Evolutionary conservation across 2,888 invertebrate species (phyloP).

Genomic region (Cephus pulcher): DNA sequence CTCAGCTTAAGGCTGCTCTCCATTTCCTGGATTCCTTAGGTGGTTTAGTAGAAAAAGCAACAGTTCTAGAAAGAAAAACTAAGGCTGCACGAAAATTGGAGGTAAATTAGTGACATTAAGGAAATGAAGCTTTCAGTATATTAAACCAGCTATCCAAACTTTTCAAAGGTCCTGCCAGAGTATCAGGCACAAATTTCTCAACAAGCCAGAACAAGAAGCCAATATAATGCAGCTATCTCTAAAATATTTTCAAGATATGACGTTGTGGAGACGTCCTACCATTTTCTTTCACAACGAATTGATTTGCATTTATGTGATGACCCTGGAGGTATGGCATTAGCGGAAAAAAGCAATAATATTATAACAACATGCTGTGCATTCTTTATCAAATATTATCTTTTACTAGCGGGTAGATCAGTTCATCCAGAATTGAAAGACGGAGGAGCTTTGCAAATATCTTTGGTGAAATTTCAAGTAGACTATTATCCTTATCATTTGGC

Average conservation of each 20-base stretch:
- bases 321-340: slow-evolving; percentile 74
- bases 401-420: slow-evolving; percentile 82
- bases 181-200: slow-evolving; percentile 80
- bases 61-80: slow-evolving; percentile 80
- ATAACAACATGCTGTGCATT: neutral
- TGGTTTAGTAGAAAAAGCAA: slow-evolving; percentile 84
- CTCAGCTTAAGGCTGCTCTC: slow-evolving; percentile 92
- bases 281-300: slow-evolving; percentile 91
- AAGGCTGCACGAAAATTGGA: slow-evolving; percentile 89
- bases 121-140: slow-evolving; percentile 32
- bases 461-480: slow-evolving; percentile 90
- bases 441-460: slow-evolving; percentile 92
- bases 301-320: slow-evolving; percentile 98
- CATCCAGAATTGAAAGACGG: slow-evolving; percentile 89
- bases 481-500: slow-evolving; percentile 97
- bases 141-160: neutral
- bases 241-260: slow-evolving; percentile 88
- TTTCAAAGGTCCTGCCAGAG: slow-evolving; percentile 74
- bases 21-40: slow-evolving; percentile 89
- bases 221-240: slow-evolving; percentile 62
- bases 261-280: slow-evolving; percentile 98
- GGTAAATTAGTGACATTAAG: slow-evolving; percentile 60
- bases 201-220: slow-evolving; percentile 67
- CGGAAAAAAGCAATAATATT: neutral
- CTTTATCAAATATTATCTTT: slow-evolving; percentile 23